Evolutionary conservation across 1,140 invertebrate genomes (phyloP).

Genomic region (Drosophila simulans): DNA sequence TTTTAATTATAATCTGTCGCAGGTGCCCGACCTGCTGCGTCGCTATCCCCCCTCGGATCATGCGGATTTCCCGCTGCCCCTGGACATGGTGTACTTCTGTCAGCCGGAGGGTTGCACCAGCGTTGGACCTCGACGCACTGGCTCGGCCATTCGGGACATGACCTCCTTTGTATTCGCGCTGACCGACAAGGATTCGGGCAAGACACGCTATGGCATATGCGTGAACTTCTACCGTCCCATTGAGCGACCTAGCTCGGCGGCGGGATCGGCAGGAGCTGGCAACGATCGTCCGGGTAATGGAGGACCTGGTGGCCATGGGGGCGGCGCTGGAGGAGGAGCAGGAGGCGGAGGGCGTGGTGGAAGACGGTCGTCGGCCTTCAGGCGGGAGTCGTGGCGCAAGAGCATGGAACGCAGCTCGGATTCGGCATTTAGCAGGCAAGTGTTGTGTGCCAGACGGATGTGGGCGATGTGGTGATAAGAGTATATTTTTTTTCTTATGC

Average conservation of each 20-base stretch:
- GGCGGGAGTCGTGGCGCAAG: slow-evolving; percentile 94
- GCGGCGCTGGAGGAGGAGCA: slow-evolving; percentile 33
- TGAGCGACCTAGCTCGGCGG: slow-evolving; percentile 85
- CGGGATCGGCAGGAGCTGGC: slow-evolving; percentile 19
- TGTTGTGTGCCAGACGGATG: slow-evolving; percentile 36
- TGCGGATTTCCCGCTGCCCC: slow-evolving; percentile 97
- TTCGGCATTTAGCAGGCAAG: slow-evolving; percentile 95
- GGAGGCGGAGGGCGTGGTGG: slow-evolving; percentile 58
- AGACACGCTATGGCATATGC: slow-evolving; percentile 97
- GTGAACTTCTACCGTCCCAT: slow-evolving; percentile 99
- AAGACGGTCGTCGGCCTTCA: slow-evolving; percentile 87
- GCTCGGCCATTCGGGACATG: slow-evolving; percentile 91
- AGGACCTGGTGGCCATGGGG: slow-evolving; percentile 45
- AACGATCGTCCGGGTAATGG: slow-evolving; percentile 63
- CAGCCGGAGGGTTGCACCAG: slow-evolving; percentile 99
- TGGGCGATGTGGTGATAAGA: neutral
- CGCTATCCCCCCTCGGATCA: slow-evolving; percentile 99
- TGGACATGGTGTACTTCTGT: slow-evolving; percentile 99
- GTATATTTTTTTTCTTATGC: neutral
- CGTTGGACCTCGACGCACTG: slow-evolving; percentile 93
- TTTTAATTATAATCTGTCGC: too few species aligned
- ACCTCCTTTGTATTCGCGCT: slow-evolving; percentile 99
- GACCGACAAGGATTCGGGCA: slow-evolving; percentile 99
- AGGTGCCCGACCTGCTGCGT: slow-evolving; percentile 95
- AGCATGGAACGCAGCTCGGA: slow-evolving; percentile 96